phyloP scores from a whole-genome alignment of 2,797 vertebrate genomes.

The Nannoperca obscura region DNA sequence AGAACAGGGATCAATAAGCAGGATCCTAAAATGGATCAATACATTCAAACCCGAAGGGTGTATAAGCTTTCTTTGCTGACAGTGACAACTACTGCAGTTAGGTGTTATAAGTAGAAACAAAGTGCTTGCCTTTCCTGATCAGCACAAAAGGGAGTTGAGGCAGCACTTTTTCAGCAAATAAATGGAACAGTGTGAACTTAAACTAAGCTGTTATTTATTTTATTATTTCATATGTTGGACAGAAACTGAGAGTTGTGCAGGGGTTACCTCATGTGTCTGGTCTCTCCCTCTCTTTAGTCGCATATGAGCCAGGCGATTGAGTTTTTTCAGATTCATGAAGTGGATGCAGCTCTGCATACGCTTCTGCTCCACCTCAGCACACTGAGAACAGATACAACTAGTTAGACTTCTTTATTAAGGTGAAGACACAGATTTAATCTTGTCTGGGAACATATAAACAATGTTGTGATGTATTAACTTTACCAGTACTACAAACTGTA shows the following conservation, averaged over 20 bases:
- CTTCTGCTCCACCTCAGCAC: slow-evolving; percentile 90
- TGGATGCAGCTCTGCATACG: slow-evolving; percentile 94
- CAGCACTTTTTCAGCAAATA: slow-evolving; percentile 37
- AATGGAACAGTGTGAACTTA: slow-evolving; percentile 6
- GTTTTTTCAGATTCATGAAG: slow-evolving; percentile 98
- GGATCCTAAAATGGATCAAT: not conserved
- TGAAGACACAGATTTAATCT: not conserved
- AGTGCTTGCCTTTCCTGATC: slow-evolving; percentile 34
- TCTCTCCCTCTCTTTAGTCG: slow-evolving; percentile 95
- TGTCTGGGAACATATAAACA: not conserved
- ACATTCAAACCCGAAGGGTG: not conserved
- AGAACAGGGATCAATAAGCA: slow-evolving; percentile 13
- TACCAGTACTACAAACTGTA: not conserved
- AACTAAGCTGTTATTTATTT: not conserved
- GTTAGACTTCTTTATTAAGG: not conserved
- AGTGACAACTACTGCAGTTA: slow-evolving; percentile 31
- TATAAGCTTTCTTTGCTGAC: slow-evolving; percentile 24
- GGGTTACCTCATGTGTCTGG: slow-evolving; percentile 95
- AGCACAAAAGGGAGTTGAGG: slow-evolving; percentile 43
- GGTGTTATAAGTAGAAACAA: slow-evolving; percentile 33
- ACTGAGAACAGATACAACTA: slow-evolving; percentile 78
- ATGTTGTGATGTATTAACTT: not conserved
- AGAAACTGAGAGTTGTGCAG: not conserved
- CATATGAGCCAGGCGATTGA: slow-evolving; percentile 97
- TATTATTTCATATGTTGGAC: not conserved